Evolutionary conservation across 2,113 vertebrate genomes (phyloP).

Genomic region (Ceuthmochares aereus): DNA sequence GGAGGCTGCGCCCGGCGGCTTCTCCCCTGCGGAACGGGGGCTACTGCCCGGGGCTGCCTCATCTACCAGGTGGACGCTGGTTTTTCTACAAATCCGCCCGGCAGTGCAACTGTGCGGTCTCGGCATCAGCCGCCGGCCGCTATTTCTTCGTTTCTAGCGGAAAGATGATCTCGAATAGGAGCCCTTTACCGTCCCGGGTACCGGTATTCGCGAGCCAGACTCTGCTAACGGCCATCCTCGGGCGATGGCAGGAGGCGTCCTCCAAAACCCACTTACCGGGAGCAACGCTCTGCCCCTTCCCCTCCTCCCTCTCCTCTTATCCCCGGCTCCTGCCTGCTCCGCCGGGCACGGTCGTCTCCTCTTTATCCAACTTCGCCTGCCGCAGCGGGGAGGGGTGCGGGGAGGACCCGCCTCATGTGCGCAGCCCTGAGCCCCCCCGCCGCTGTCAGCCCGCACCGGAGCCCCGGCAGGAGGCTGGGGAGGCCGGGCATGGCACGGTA

Average conservation of each 20-base stretch:
- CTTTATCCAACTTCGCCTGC: not conserved
- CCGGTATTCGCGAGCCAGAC: not conserved
- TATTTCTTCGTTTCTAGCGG: not conserved
- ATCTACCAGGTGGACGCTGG: no score
- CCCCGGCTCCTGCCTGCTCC: not conserved
- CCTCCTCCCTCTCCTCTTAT: not conserved
- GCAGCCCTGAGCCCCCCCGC: not conserved
- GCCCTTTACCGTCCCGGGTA: not conserved
- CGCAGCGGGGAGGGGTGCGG: not conserved
- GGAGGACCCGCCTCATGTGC: not conserved
- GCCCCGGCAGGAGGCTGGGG: not conserved
- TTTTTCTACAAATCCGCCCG: not conserved
- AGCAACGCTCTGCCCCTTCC: not conserved
- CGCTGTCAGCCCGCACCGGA: not conserved
- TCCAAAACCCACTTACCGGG: not conserved
- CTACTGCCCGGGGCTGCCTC: no score
- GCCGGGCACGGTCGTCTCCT: not conserved
- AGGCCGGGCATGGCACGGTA: not conserved
- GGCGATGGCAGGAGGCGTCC: not conserved
- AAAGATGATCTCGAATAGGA: not conserved
- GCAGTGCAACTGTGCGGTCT: not conserved
- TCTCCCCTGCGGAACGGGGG: not conserved
- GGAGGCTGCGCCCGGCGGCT: not conserved
- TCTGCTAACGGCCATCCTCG: not conserved
- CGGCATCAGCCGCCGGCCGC: not conserved